Conservation (phyloP, 2,888 invertebrate species). For the Alloplasta piceator region DNA sequence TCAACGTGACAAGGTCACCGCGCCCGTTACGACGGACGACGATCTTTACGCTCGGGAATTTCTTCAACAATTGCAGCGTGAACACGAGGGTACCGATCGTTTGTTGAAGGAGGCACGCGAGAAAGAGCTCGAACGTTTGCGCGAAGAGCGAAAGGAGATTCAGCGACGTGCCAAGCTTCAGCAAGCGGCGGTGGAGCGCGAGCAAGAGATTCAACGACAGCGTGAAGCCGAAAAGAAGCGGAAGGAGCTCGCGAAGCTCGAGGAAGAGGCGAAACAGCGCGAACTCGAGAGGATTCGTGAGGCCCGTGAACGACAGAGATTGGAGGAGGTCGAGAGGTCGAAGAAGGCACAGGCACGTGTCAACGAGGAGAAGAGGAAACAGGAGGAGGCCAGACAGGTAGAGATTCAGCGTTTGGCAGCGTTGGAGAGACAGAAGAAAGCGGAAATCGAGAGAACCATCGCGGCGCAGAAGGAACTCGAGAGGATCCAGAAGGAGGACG, state of each 20-base stretch:
- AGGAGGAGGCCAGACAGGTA: constrained; percentile 71
- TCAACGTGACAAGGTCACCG: constrained; percentile 43
- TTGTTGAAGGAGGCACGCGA: constrained; percentile 76
- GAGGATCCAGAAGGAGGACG: constrained; percentile 65
- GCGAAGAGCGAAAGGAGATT: constrained; percentile 77
- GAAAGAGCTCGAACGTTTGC: constrained; percentile 76
- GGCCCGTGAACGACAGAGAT: constrained; percentile 75
- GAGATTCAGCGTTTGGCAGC: constrained; percentile 72
- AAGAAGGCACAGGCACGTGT: constrained; percentile 72
- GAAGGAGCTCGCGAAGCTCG: constrained; percentile 77
- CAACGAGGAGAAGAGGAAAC: constrained; percentile 72
- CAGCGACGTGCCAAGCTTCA: constrained; percentile 75
- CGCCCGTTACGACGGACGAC: constrained; percentile 60
- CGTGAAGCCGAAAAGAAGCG: constrained; percentile 77
- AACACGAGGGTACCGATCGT: constrained; percentile 77
- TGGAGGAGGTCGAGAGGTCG: constrained; percentile 74
- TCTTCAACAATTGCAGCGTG: constrained; percentile 77
- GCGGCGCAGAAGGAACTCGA: constrained; percentile 70
- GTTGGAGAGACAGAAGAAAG: constrained; percentile 74
- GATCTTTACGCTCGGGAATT: constrained; percentile 76
- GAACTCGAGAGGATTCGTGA: constrained; percentile 78
- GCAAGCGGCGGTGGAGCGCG: constrained; percentile 71
- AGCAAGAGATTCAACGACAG: constrained; percentile 77
- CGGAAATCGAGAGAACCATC: constrained; percentile 68
- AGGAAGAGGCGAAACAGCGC: constrained; percentile 76